phyloP scores from a whole-genome alignment of 2,888 invertebrate species.

The Idaea aversata region DNA sequence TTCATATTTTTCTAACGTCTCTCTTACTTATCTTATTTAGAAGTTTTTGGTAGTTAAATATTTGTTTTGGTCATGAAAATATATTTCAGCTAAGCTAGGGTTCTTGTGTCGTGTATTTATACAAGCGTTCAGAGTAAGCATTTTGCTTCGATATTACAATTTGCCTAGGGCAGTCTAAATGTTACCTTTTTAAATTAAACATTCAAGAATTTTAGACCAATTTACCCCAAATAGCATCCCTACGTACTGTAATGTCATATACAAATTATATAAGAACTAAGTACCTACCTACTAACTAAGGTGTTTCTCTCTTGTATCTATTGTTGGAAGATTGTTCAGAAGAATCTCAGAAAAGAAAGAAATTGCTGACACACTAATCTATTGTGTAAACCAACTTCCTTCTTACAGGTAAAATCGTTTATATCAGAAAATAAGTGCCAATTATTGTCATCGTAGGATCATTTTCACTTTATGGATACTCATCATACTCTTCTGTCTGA shows the following conservation, averaged over 20 bases:
- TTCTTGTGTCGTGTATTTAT: background rate
- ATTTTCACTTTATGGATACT: conserved; percentile 13
- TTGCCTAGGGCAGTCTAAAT: background rate
- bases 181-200: background rate
- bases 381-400: conserved; percentile 55
- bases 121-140: background rate
- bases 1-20: conserved; percentile 38
- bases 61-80: background rate
- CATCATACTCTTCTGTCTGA: too few relatives aligned
- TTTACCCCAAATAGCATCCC: background rate
- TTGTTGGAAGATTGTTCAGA: conserved; percentile 50
- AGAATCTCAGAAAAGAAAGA: conserved; percentile 61
- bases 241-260: too few relatives aligned
- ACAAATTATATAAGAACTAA: too few relatives aligned
- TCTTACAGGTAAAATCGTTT: conserved; percentile 47
- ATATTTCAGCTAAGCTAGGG: background rate
- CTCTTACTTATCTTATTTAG: conserved; percentile 45
- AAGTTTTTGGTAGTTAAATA: conserved; percentile 29
- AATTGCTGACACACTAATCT: conserved; percentile 54
- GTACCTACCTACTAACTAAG: background rate
- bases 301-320: conserved; percentile 14
- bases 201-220: background rate
- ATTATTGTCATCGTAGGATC: conserved; percentile 21
- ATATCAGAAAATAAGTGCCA: conserved; percentile 29
- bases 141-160: background rate